Evolutionary conservation across 2,113 vertebrate species (phyloP).

Genomic region (Ophthalmolycus amberensis): DNA sequence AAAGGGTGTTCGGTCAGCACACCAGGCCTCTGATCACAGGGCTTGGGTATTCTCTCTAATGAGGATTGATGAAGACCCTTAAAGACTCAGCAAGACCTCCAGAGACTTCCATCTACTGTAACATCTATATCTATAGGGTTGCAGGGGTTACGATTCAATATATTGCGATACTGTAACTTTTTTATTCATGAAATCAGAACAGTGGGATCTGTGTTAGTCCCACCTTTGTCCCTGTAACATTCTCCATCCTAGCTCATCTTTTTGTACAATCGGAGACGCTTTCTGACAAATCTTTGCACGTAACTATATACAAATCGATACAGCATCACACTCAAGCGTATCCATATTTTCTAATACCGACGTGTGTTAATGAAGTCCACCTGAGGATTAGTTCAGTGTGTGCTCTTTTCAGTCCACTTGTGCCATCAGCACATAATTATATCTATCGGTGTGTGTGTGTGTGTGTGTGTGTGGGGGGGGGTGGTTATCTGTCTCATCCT

Average conservation of each 20-base stretch:
- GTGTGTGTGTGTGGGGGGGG: neutral
- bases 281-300: too few species aligned
- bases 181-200: too few species aligned
- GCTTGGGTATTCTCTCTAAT: slow-evolving; percentile 51
- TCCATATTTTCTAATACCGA: neutral
- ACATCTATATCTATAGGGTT: neutral
- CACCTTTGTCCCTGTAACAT: too few species aligned
- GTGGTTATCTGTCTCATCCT: neutral
- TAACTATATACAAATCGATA: too few species aligned
- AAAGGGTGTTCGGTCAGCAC: slow-evolving; percentile 61
- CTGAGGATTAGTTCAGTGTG: neutral
- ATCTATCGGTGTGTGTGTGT: neutral
- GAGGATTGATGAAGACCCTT: slow-evolving; percentile 44
- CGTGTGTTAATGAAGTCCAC: neutral
- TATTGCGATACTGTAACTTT: too few species aligned
- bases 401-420: slow-evolving; percentile 1
- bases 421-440: slow-evolving; percentile 5
- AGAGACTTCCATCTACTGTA: neutral
- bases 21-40: slow-evolving; percentile 22
- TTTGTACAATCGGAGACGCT: too few species aligned
- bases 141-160: too few species aligned
- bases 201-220: too few species aligned
- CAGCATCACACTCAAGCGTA: too few species aligned
- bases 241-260: too few species aligned
- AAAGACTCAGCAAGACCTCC: slow-evolving; percentile 11